phyloP scores from a whole-genome alignment of 2,113 vertebrate species.

The Varanus komodoensis region DNA sequence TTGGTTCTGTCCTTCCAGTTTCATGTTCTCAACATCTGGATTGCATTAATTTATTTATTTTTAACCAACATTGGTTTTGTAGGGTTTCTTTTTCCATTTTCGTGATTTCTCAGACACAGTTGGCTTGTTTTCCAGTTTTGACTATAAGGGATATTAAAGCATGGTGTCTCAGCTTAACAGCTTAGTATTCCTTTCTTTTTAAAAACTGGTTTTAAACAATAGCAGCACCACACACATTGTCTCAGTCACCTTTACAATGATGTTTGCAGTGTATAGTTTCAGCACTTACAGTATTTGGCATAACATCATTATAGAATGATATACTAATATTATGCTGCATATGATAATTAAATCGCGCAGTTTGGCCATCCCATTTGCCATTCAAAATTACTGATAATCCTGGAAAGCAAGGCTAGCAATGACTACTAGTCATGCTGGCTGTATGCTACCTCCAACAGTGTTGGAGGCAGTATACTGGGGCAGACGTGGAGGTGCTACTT shows the following conservation, averaged over 20 bases:
- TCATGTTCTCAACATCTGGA: conserved; percentile 26
- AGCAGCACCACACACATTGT: neutral
- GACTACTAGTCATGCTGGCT: too few species aligned
- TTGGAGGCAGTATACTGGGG: too few species aligned
- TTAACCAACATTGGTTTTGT: conserved; percentile 9
- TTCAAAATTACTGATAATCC: neutral
- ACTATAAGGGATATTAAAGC: neutral
- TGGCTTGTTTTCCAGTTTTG: neutral
- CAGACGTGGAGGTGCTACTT: too few species aligned
- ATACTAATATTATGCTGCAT: neutral
- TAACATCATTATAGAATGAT: neutral
- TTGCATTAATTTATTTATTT: conserved; percentile 36
- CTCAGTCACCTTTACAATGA: neutral
- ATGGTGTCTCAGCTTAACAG: neutral
- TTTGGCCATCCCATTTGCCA: neutral
- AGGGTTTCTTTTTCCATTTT: neutral
- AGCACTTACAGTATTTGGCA: neutral
- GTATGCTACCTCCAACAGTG: too few species aligned
- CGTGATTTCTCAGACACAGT: conserved; percentile 4
- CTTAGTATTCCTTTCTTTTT: neutral
- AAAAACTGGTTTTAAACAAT: neutral
- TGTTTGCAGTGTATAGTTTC: neutral
- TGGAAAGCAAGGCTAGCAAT: too few species aligned
- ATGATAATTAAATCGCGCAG: neutral
- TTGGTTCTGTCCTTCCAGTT: neutral